Conservation (phyloP, 2,888 invertebrate species). For the Marasmarcha lunaedactyla region DNA sequence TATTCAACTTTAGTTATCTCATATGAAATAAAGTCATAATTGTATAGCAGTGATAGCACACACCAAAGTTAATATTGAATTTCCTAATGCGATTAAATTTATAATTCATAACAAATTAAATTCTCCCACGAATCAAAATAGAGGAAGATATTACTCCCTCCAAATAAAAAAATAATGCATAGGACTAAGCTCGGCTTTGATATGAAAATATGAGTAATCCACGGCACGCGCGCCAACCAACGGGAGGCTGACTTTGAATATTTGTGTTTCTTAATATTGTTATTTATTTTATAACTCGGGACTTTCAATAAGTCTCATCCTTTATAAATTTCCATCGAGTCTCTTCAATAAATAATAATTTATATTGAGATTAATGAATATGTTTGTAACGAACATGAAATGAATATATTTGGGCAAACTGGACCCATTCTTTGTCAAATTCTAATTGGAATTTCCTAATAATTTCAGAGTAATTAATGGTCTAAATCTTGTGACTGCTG, state of each 20-base stretch:
- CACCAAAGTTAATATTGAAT: slow-evolving; percentile 36
- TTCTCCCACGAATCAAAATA: slow-evolving; percentile 56
- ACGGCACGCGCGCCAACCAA: slow-evolving; percentile 49
- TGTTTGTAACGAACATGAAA: slow-evolving; percentile 44
- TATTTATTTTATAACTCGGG: slow-evolving; percentile 52
- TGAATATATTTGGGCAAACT: slow-evolving; percentile 21
- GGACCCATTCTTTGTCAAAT: no score
- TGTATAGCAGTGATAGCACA: slow-evolving; percentile 38
- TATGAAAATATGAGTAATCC: slow-evolving; percentile 66
- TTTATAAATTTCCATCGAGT: slow-evolving; percentile 40
- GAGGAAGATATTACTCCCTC: slow-evolving; percentile 52
- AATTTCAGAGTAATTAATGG: no score
- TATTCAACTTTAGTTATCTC: background rate
- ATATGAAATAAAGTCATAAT: background rate
- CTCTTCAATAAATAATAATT: slow-evolving; percentile 50
- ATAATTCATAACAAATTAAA: slow-evolving; percentile 59
- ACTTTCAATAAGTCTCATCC: slow-evolving; percentile 50
- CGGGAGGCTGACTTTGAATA: slow-evolving; percentile 46
- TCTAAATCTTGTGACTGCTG: no score
- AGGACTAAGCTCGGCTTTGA: slow-evolving; percentile 59
- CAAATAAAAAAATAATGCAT: slow-evolving; percentile 60
- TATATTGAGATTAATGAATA: slow-evolving; percentile 48
- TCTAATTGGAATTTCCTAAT: no score
- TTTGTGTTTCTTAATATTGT: slow-evolving; percentile 48
- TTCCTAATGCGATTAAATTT: slow-evolving; percentile 46